Evolutionary conservation across 1,140 invertebrate genomes (phyloP).

Genomic region (Brachionus koreanus): DNA sequence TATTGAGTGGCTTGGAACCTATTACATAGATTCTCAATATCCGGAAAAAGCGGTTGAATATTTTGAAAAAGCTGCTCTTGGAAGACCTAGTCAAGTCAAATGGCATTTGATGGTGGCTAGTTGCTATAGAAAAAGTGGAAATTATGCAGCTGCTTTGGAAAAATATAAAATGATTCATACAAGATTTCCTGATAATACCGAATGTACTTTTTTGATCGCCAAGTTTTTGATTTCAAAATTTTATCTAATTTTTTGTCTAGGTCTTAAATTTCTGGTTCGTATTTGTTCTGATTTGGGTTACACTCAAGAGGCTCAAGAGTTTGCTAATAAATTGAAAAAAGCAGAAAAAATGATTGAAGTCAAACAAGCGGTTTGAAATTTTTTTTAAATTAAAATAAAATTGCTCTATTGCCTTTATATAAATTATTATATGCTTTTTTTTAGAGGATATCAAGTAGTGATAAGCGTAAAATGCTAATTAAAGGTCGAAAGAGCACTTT

Average conservation of each 20-base stretch:
- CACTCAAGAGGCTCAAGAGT: slow-evolving; percentile 72
- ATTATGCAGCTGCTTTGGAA: slow-evolving; percentile 74
- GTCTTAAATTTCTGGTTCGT: slow-evolving; percentile 75
- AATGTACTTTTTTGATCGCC: slow-evolving; percentile 63
- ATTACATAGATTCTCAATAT: slow-evolving; percentile 82
- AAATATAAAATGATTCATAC: slow-evolving; percentile 74
- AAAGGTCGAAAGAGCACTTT: slow-evolving; percentile 42
- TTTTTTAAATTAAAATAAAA: slow-evolving; percentile 48
- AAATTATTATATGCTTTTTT: background rate
- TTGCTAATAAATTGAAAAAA: slow-evolving; percentile 73
- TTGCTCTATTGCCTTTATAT: slow-evolving; percentile 31
- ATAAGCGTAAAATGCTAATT: slow-evolving; percentile 44
- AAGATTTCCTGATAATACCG: slow-evolving; percentile 77
- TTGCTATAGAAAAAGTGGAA: slow-evolving; percentile 74
- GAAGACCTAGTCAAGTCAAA: slow-evolving; percentile 74
- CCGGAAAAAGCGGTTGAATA: slow-evolving; percentile 82
- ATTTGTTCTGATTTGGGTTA: slow-evolving; percentile 74
- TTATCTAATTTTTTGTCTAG: slow-evolving; percentile 49
- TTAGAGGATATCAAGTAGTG: slow-evolving; percentile 43
- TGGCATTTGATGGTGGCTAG: slow-evolving; percentile 79
- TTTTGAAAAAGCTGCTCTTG: slow-evolving; percentile 79
- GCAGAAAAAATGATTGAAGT: slow-evolving; percentile 74
- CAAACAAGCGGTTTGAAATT: slow-evolving; percentile 57
- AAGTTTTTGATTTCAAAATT: background rate
- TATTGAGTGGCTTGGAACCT: slow-evolving; percentile 80